Conservation (phyloP, 2,888 invertebrate genomes). For the Saturnia japonica region DNA sequence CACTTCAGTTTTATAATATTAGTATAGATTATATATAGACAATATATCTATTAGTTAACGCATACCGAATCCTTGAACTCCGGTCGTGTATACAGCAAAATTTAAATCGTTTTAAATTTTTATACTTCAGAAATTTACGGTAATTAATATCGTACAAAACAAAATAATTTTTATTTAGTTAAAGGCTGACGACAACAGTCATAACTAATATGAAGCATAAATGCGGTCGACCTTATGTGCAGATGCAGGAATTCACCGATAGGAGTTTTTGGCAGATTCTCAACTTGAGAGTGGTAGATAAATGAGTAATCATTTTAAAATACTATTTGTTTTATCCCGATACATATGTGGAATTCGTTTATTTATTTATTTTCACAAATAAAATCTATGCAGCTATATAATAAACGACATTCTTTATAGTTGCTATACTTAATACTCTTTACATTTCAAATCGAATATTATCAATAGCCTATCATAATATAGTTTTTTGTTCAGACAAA, state of each 20-base stretch:
- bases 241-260: not conserved
- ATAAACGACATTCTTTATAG: no score
- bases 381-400: not conserved
- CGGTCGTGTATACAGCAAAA: no score
- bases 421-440: not conserved
- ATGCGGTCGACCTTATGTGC: not conserved
- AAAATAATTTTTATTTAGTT: not conserved
- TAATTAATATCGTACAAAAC: no score
- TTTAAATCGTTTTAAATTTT: no score
- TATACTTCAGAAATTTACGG: no score
- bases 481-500: constrained; percentile 23
- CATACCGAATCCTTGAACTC: no score
- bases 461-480: constrained; percentile 5
- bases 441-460: not conserved
- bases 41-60: no score
- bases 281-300: not conserved
- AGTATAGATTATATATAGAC: no score
- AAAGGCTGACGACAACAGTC: not conserved
- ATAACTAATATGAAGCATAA: not conserved
- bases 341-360: not conserved
- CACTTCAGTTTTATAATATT: no score
- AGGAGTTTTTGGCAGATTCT: not conserved
- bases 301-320: not conserved
- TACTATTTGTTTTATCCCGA: no score
- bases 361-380: not conserved